Conservation (phyloP, 2,797 vertebrate genomes). For the Gallinago solitaria region DNA sequence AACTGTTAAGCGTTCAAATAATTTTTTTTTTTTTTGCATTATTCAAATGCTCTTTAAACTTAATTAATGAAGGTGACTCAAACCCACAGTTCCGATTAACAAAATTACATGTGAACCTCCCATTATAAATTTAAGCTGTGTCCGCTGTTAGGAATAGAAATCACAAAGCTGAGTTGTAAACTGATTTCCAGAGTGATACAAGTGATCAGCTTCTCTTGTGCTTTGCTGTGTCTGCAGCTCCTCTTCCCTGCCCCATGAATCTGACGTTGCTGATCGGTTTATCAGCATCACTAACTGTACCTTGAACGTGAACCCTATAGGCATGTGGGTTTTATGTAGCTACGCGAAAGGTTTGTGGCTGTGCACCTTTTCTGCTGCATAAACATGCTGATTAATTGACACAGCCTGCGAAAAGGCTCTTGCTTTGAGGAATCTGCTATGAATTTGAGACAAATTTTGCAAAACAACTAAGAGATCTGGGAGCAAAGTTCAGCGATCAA, state of each 20-base stretch:
- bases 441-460: background rate
- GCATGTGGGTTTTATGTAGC: background rate
- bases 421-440: background rate
- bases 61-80: background rate
- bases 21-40: background rate
- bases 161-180: background rate
- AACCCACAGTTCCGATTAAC: background rate
- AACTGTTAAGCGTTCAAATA: background rate
- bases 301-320: background rate
- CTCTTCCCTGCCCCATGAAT: fast-evolving
- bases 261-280: background rate
- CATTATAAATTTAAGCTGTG: background rate
- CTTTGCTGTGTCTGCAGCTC: background rate
- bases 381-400: background rate
- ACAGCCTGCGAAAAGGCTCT: background rate
- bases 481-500: background rate
- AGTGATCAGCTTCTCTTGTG: background rate
- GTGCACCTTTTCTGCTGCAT: background rate
- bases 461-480: background rate
- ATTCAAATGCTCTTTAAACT: background rate
- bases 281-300: background rate
- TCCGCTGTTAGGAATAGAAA: background rate
- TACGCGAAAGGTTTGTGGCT: background rate
- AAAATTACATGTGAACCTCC: background rate
- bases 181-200: background rate